Evolutionary conservation across 2,888 invertebrate species (phyloP).

Genomic region (Oasisia sp.): DNA sequence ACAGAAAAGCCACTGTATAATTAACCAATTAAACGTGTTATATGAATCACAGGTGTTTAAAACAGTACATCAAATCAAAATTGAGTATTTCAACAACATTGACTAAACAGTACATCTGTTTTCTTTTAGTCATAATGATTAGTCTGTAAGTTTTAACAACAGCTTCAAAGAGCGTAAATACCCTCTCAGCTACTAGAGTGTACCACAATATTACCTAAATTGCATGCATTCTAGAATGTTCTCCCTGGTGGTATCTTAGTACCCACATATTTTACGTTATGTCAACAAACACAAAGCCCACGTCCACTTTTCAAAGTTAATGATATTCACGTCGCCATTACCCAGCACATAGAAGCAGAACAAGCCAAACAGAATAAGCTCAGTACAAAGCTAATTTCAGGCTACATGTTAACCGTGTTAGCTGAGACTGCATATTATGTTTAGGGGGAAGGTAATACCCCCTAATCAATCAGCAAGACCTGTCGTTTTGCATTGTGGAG

Average conservation of each 20-base stretch:
- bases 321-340: not conserved
- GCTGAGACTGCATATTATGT: constrained; percentile 6
- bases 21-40: not conserved
- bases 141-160: not conserved
- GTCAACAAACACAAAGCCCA: not conserved
- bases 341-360: not conserved
- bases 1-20: not conserved
- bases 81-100: not conserved
- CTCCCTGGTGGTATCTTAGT: not conserved
- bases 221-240: not conserved
- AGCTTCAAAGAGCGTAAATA: not conserved
- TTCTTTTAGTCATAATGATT: not conserved
- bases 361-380: not conserved
- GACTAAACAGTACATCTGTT: not conserved
- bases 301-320: not conserved
- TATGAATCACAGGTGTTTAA: not conserved
- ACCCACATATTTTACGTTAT: not conserved
- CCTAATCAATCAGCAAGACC: not conserved
- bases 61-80: not conserved
- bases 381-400: not conserved
- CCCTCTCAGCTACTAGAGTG: not conserved
- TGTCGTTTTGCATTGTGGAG: not conserved
- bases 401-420: not conserved
- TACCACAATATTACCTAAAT: not conserved
- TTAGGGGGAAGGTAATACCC: constrained; percentile 6